phyloP scores from a whole-genome alignment of 2,888 invertebrate genomes.

The Teleogryllus oceanicus region DNA sequence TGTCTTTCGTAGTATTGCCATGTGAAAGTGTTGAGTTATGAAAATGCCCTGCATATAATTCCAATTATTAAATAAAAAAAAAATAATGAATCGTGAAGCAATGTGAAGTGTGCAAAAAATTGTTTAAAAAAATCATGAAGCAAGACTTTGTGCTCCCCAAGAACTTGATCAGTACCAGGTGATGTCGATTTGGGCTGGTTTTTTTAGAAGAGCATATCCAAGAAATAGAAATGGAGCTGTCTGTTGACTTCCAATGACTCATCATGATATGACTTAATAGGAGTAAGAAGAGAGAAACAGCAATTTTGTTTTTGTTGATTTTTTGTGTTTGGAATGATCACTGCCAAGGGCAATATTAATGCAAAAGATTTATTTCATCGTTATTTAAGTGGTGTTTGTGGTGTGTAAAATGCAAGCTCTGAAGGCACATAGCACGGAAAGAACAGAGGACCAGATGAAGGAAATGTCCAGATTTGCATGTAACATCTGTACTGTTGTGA shows the following conservation, averaged over 20 bases:
- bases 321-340: not conserved
- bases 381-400: not conserved
- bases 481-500: slow-evolving; percentile 11
- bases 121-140: not conserved
- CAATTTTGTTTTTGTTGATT: slow-evolving; percentile 12
- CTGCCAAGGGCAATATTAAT: not conserved
- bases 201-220: not conserved
- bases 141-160: not conserved
- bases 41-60: not conserved
- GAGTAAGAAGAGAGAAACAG: not conserved
- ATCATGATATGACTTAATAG: not conserved
- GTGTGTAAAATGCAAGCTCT: slow-evolving; percentile 4
- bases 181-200: not conserved
- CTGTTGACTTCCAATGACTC: not conserved
- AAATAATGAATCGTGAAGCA: not conserved
- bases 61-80: not conserved
- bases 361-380: not conserved
- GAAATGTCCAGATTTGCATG: not conserved
- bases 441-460: not conserved
- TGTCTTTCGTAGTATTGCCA: not conserved
- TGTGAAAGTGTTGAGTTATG: not conserved
- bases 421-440: not conserved
- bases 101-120: not conserved
- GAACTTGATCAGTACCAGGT: not conserved
- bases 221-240: not conserved